Conservation (phyloP, 2,113 vertebrate species). For the Sylvietta virens region DNA sequence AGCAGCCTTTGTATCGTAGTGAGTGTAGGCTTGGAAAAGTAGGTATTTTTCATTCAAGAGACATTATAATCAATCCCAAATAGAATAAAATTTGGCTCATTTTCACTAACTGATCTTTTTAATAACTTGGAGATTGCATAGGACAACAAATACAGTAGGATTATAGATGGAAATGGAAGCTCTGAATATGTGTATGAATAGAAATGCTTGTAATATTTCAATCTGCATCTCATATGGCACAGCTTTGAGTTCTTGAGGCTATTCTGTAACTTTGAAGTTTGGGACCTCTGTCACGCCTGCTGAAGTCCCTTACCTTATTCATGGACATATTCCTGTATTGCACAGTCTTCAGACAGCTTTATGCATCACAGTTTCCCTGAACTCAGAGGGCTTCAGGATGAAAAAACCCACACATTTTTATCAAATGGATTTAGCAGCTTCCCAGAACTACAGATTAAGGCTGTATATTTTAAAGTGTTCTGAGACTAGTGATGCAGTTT, state of each 20-base stretch:
- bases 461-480: background rate
- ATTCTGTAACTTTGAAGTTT: background rate
- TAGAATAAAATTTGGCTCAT: background rate
- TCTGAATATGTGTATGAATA: background rate
- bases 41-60: background rate
- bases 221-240: background rate
- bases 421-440: background rate
- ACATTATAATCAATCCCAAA: background rate
- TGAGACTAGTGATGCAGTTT: background rate
- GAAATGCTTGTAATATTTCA: background rate
- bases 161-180: background rate
- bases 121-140: background rate
- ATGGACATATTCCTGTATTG: background rate
- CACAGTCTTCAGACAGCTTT: background rate
- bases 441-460: background rate
- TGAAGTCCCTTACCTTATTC: background rate
- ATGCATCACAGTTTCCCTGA: background rate
- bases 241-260: background rate
- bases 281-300: background rate
- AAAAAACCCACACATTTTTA: background rate
- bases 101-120: background rate
- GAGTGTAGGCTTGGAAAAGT: background rate
- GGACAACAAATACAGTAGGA: background rate
- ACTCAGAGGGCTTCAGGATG: background rate
- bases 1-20: background rate